Evolutionary conservation across 2,113 vertebrate genomes (phyloP), one percentile per base, ranked within the genome.

Genomic region (Heterotilapia buettikoferi): DNA sequence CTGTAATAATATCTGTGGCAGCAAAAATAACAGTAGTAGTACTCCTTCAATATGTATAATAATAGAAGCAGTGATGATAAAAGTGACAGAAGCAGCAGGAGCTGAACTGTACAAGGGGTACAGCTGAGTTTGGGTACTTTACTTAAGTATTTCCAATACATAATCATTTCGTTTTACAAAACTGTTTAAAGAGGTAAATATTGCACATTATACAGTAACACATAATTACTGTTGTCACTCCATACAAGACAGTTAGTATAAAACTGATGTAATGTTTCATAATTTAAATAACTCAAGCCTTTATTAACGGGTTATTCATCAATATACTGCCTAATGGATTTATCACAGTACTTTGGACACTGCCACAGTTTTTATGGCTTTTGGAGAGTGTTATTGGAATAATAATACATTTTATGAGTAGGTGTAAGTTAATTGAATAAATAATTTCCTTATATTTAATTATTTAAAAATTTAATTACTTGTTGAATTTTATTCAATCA

Each of bases 1-100:
- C 76, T 91, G 85, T 87, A 90, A 92, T 89, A 89, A 85, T 86
- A 90, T 88, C 71, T 80, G 36, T n/a, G 36, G 80, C 40, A 59
- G 11, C 78, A 84, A 66, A 82, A 90, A 90, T 84, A 92, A 76
- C 84, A 82, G 86, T 43, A 53, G 71, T 80, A 73, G 56, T 71
- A 13, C 21, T 83, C 54, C 80, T 87, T 82, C 57, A 24, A 61
- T 47, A 18, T 47, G 43, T 82, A 57, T 89, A 86, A 85, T 84
- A 80, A 87, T 24, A 88, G 83, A 50, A 82, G 63, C 52, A 85
- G 56, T 18, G 33, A 82, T 80, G 38, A 79, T 24, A 56, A 76
- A 21, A 68, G 18, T 24, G 50, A 24, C 12, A 68, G 12, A 18
- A 45, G 68, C 54, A 52, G 16, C 2, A 71, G 43, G 14, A 29